Evolutionary conservation across 2,888 invertebrate genomes (phyloP).

Genomic region (Tyria jacobaeae): DNA sequence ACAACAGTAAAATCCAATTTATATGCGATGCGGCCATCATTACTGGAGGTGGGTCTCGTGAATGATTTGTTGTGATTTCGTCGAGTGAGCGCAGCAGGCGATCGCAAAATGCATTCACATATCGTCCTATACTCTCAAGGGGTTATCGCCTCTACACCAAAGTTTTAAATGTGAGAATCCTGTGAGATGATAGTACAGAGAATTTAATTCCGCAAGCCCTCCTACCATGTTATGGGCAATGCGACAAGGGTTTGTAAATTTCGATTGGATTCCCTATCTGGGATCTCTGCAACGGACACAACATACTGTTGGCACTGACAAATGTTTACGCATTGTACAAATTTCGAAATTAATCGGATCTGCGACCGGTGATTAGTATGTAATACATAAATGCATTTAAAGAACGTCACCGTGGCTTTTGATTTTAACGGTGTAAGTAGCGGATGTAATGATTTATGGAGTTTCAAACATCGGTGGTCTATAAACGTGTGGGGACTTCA

Average conservation of each 20-base stretch:
- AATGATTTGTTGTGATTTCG: constrained; percentile 86
- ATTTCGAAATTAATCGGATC: constrained; percentile 79
- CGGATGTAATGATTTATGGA: constrained; percentile 81
- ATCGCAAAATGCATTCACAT: constrained; percentile 80
- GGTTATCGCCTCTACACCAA: constrained; percentile 59
- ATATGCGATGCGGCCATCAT: constrained; percentile 81
- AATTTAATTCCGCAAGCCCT: constrained; percentile 82
- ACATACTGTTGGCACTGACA: constrained; percentile 74
- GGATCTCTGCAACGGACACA: constrained; percentile 76
- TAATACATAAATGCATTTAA: constrained; percentile 61
- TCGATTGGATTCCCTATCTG: constrained; percentile 83
- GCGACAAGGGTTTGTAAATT: constrained; percentile 84
- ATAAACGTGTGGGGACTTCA: constrained; percentile 67
- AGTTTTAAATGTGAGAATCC: constrained; percentile 58
- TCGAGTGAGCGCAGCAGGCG: constrained; percentile 82
- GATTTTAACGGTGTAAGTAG: constrained; percentile 68
- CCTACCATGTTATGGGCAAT: constrained; percentile 82
- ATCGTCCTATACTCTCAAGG: constrained; percentile 52
- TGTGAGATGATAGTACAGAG: constrained; percentile 50
- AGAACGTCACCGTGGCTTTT: constrained; percentile 58
- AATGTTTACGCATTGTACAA: constrained; percentile 81
- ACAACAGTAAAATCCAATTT: constrained; percentile 75
- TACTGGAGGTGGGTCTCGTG: constrained; percentile 82
- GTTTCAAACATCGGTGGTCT: constrained; percentile 73
- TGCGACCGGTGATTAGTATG: constrained; percentile 22